Conservation (phyloP, 2,797 vertebrate species). For the Phataginus tetradactyla region DNA sequence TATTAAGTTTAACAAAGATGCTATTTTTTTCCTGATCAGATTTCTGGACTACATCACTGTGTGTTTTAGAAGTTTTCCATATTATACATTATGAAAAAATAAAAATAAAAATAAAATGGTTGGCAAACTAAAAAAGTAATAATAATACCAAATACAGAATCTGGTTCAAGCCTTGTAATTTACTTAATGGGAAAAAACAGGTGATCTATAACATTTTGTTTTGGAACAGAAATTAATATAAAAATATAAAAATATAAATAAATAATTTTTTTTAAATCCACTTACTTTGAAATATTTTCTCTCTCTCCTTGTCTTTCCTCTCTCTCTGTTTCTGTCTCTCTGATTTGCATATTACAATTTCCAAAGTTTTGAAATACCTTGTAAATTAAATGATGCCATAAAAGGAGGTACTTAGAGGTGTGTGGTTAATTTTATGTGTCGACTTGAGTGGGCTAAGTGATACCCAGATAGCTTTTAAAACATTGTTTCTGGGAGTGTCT, state of each 20-base stretch:
- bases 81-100: neutral
- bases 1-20: neutral
- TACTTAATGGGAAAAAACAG: neutral
- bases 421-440: neutral
- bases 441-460: neutral
- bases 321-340: accelerated
- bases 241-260: neutral
- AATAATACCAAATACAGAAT: neutral
- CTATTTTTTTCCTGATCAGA: neutral
- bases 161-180: neutral
- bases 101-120: neutral
- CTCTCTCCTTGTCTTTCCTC: neutral
- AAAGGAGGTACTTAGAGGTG: neutral
- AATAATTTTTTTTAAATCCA: neutral
- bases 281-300: neutral
- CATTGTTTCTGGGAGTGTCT: neutral
- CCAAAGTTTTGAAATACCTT: neutral
- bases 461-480: neutral
- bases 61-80: neutral
- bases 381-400: neutral
- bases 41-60: neutral
- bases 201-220: neutral
- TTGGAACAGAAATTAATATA: neutral
- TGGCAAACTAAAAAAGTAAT: neutral
- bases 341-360: neutral